A percentile compares a stretch with the other conserved stretches of the same genome.
These are phyloP conservation scores for Vulpes vulpes DNA, from an alignment of 2,113 vertebrate species.

Conservation along the genomic window DNA sequence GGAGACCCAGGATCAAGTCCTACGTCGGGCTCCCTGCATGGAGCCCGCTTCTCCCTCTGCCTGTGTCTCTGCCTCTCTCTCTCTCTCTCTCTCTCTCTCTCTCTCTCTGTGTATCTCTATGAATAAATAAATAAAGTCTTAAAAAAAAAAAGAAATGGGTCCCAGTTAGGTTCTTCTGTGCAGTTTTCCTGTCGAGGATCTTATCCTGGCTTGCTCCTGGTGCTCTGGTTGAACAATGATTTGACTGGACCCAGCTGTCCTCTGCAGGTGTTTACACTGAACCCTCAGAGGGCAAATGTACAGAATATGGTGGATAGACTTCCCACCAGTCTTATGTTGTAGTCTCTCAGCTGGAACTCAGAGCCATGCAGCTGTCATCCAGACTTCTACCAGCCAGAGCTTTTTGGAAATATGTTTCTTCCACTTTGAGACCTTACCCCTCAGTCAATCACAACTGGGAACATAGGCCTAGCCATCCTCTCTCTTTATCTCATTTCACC, in stretches of 20 bases:
- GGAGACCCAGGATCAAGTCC: no score
- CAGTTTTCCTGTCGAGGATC: not conserved
- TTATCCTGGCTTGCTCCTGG: not conserved
- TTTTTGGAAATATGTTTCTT: not conserved
- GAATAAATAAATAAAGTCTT: no score
- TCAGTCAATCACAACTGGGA: not conserved
- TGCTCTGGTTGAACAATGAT: rapidly evolving
- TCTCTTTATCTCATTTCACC: no score
- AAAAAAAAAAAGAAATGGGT: no score
- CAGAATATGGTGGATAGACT: rapidly evolving
- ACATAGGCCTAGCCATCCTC: not conserved
- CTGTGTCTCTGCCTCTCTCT: no score
- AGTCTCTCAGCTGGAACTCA: not conserved
- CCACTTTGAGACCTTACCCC: not conserved
- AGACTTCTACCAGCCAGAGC: not conserved
- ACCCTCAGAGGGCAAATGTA: not conserved
- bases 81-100: no score
- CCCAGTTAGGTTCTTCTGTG: not conserved
- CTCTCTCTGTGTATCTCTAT: no score
- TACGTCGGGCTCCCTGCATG: no score
- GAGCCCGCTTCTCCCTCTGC: no score
- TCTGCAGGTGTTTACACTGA: not conserved
- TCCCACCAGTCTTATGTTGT: not conserved
- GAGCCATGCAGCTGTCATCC: not conserved
- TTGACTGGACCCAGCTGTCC: not conserved